These are phyloP conservation scores for Antechinus stuartii DNA, from an alignment of 2,113 vertebrate genomes.

Conservation along the genomic window DNA sequence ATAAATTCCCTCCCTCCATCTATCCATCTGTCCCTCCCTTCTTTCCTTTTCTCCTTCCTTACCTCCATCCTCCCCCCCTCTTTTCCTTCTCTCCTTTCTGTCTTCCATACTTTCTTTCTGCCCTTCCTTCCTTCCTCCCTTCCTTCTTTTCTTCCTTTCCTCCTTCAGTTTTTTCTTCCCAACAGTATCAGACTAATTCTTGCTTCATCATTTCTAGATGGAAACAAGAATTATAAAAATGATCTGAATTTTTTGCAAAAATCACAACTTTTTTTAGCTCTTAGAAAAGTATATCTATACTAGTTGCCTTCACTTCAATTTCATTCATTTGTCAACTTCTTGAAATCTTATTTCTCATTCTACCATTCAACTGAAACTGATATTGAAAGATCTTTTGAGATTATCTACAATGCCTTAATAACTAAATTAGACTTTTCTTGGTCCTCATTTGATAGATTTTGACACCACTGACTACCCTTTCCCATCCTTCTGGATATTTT, in stretches of 20 bases:
- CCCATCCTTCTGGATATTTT: not conserved
- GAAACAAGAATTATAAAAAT: not conserved
- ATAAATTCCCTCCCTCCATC: no score
- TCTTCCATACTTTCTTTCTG: no score
- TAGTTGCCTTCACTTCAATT: no score
- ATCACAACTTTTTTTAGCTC: not conserved
- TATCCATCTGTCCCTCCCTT: no score
- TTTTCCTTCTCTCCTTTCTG: no score
- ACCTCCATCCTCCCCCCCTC: no score
- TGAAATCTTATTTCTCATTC: not conserved
- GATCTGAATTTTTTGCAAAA: constrained; percentile 24
- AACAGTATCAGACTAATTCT: not conserved
- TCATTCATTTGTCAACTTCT: not conserved
- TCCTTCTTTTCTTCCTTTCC: no score
- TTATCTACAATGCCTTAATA: no score
- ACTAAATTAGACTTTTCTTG: not conserved
- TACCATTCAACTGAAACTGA: not conserved
- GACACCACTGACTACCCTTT: not conserved
- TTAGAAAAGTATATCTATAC: not conserved
- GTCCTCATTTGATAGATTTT: not conserved
- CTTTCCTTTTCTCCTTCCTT: no score
- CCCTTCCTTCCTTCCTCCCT: no score
- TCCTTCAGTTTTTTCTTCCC: not conserved
- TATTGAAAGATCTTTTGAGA: no score
- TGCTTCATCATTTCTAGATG: not conserved